Evolutionary conservation across 2,113 vertebrate species (phyloP).

Genomic region (Nannospalax galili): DNA sequence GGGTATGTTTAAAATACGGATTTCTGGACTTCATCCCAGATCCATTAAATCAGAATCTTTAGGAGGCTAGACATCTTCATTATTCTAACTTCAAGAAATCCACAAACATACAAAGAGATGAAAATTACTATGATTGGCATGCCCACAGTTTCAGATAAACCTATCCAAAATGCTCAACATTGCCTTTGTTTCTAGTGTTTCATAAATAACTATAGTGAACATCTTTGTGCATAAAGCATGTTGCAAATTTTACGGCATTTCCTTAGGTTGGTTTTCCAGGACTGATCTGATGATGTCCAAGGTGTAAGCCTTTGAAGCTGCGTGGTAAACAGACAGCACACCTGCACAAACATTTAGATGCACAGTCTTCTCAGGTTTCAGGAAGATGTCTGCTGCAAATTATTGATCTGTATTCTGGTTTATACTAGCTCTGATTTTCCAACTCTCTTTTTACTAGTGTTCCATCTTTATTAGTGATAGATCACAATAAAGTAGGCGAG

Average conservation of each 20-base stretch:
- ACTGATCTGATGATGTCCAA: neutral
- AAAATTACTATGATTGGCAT: neutral
- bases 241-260: neutral
- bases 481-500: constrained; percentile 24
- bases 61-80: constrained; percentile 39
- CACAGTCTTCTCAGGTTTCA: neutral
- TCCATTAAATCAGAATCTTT: constrained; percentile 44
- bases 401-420: neutral
- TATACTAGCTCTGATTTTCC: neutral
- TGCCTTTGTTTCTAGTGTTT: neutral
- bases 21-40: constrained; percentile 70
- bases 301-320: constrained; percentile 9
- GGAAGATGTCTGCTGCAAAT: neutral
- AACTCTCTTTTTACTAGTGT: constrained; percentile 16
- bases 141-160: neutral
- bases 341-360: neutral
- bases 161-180: neutral
- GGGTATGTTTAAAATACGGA: constrained; percentile 63
- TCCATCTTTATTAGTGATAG: constrained; percentile 43
- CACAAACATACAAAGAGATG: constrained; percentile 23
- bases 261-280: neutral
- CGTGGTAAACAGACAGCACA: neutral
- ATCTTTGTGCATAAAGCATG: constrained; percentile 17
- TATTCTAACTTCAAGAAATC: constrained; percentile 42
- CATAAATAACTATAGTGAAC: constrained; percentile 46